A percentile compares a stretch with the other conserved stretches of the same genome.
Evolutionary conservation across 64 coral and sea anemone genomes (phyloP).

Genomic region (Dendrophyllia cribrosa): DNA sequence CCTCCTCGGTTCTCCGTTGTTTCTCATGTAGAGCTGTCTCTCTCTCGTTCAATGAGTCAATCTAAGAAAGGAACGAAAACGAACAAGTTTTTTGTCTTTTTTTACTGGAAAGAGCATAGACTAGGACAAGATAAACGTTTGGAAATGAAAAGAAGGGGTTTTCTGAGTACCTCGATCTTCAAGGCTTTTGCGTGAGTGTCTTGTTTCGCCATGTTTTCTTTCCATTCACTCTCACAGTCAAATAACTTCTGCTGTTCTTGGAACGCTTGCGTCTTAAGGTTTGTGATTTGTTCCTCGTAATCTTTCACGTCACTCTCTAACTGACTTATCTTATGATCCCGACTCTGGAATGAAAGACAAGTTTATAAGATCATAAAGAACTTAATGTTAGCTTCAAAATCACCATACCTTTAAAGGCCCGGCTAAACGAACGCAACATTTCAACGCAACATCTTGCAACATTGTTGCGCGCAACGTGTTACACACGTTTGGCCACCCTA

Average conservation of each 20-base stretch:
- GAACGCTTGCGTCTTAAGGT: conserved; percentile 71
- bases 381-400: no score
- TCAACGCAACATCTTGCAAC: no score
- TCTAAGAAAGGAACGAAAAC: conserved; percentile 30
- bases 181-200: conserved; percentile 58
- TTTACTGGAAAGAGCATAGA: not conserved
- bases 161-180: conserved; percentile 63
- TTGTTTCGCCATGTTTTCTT: conserved; percentile 67
- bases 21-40: conserved; percentile 44
- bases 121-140: not conserved
- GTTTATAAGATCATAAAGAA: not conserved
- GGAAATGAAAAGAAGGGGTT: not conserved
- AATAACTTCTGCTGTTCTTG: conserved; percentile 81
- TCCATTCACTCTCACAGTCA: conserved; percentile 72
- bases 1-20: conserved; percentile 69
- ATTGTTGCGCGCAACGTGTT: no score
- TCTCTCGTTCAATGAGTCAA: conserved; percentile 73
- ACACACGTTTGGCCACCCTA: no score
- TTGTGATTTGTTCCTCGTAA: conserved; percentile 70
- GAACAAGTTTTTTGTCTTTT: no score
- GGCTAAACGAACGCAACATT: no score
- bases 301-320: conserved; percentile 71
- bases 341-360: conserved; percentile 53
- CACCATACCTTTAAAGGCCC: no score
- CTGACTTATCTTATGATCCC: conserved; percentile 74